Evolutionary conservation across 2,888 invertebrate species (phyloP).

Genomic region (Deroplatys truncata): DNA sequence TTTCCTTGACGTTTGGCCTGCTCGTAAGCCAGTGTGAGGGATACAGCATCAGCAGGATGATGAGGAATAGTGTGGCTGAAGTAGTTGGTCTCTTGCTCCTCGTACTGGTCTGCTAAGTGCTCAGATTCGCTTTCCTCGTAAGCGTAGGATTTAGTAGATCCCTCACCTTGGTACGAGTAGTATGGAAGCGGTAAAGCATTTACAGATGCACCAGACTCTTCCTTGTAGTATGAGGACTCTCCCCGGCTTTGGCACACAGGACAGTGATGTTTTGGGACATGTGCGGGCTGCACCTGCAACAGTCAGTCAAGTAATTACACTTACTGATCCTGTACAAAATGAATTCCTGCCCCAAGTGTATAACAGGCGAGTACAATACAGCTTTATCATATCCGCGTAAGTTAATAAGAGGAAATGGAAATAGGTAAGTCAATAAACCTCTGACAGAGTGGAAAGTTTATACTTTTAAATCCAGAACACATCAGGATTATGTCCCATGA

Average conservation of each 20-base stretch:
- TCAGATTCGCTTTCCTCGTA: neutral
- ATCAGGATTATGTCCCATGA: too few relatives aligned
- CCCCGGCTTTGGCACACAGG: neutral
- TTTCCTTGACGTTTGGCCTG: neutral
- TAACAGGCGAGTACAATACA: too few relatives aligned
- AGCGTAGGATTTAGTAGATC: neutral
- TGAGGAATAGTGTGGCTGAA: neutral
- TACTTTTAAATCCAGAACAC: too few relatives aligned
- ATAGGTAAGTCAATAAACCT: too few relatives aligned
- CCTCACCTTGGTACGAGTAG: neutral
- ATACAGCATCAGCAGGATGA: slow-evolving; percentile 20
- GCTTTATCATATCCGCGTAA: too few relatives aligned
- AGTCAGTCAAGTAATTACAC: too few relatives aligned
- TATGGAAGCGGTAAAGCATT: neutral
- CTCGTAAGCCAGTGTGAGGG: slow-evolving; percentile 20
- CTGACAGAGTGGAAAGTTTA: too few relatives aligned
- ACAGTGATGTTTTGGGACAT: neutral
- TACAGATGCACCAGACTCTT: neutral
- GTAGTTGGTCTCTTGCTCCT: neutral
- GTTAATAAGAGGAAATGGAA: too few relatives aligned
- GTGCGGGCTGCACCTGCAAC: neutral
- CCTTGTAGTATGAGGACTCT: neutral
- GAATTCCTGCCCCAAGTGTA: too few relatives aligned
- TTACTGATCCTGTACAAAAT: too few relatives aligned
- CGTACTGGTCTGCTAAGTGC: neutral